Evolutionary conservation across 2,113 vertebrate species (phyloP), one percentile per base, ranked within the genome.

Genomic region (Stercorarius parasiticus): DNA sequence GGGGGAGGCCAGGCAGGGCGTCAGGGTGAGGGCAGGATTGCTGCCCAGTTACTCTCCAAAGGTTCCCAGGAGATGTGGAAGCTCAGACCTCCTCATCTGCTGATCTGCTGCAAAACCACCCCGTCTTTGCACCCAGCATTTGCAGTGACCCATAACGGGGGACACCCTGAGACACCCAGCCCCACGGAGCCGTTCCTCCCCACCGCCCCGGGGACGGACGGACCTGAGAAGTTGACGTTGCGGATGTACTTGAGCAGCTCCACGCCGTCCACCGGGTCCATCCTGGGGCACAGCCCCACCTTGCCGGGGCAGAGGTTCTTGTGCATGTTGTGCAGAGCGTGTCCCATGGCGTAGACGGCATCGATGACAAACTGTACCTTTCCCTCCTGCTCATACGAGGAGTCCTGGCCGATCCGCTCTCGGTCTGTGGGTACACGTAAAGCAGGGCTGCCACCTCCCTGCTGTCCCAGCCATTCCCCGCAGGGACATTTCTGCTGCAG

Each of bases 301-400:
- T 98, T 99, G 62, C 99, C 99, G 0, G 98, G 99, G 79, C 99
- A 99, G 83, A 99, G 98, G 74, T 98, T 98, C 67, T 98, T 98
- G 98, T 99, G 99, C 99, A 99, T 99, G 97, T 98, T 98, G 43
- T 99, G 99, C 73, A 99, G 98, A 3, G 99, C 99, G 0, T 99
- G 99, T 25, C 99, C 99, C 99, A 99, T 99, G 96, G 99, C 98
- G 0, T 99, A 99, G 65, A 99, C 98, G 0, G 99, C 99, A 1
- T 99, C 99, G 0, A 99, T 99, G 89, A 99, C 99, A 32, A 99
- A 99, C 93, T 99, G 99, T 23, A 99, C 99, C 89, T 99, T 99
- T 77, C 99, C 99, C 93, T 99, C 99, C 96, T 99, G 99, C 88
- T 99, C 99, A 4, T 99, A 99, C 0, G 98, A 98, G 0, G 99